These are phyloP conservation scores for human (Homo sapiens) DNA, from an alignment of 2,113 vertebrate genomes.

Conservation along the genomic window DNA sequence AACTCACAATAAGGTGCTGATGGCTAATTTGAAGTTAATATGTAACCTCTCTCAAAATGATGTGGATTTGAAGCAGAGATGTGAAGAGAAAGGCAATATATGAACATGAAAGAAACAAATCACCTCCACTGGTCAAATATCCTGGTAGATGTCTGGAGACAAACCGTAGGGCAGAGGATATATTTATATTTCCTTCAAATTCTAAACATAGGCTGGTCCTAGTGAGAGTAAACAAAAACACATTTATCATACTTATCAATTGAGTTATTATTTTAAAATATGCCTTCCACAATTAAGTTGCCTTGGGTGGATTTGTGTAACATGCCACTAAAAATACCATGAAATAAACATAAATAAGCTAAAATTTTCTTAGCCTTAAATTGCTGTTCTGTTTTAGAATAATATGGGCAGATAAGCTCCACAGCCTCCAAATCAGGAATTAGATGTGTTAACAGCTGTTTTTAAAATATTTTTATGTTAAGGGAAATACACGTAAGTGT, in stretches of 20 bases:
- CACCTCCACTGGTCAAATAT: background rate
- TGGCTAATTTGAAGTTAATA: background rate
- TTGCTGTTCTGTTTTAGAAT: background rate
- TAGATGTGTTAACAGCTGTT: background rate
- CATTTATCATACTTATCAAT: background rate
- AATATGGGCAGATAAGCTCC: background rate
- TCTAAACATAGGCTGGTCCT: background rate
- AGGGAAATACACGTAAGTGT: background rate
- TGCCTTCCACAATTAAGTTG: background rate
- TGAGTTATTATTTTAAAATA: background rate
- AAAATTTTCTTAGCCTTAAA: background rate
- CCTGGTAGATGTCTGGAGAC: background rate
- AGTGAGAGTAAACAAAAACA: background rate
- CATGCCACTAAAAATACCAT: background rate
- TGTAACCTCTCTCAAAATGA: background rate
- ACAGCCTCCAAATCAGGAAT: background rate
- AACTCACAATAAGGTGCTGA: background rate
- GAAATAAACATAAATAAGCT: background rate
- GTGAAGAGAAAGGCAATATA: background rate
- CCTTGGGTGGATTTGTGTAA: background rate
- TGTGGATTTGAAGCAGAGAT: background rate
- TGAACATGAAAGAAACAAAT: background rate
- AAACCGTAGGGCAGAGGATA: accelerated
- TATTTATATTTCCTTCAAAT: background rate
- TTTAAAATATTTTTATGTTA: background rate